Percentiles rank a stretch among this genome's conserved stretches.
Conservation (phyloP, 2,888 invertebrate genomes). For the Luperina nickerlii region DNA sequence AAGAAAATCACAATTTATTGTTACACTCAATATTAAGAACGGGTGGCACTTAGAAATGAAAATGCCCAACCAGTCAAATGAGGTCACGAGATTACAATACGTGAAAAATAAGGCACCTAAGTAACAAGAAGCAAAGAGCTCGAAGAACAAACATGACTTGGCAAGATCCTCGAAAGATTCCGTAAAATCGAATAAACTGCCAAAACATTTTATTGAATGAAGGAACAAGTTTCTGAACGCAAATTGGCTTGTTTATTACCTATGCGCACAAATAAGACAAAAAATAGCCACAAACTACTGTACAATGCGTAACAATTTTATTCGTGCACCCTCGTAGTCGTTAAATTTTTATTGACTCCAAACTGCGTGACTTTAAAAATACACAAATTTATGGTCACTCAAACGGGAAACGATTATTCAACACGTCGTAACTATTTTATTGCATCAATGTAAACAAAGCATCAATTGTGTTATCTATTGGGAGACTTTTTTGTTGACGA, state of each 20-base stretch:
- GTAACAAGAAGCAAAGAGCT: conserved; percentile 49
- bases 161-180: conserved; percentile 42
- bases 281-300: conserved; percentile 71
- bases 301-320: conserved; percentile 85
- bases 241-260: conserved; percentile 45
- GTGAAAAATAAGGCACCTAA: conserved; percentile 62
- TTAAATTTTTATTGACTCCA: conserved; percentile 89
- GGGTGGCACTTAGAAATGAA: too few relatives aligned
- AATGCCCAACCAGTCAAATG: conserved; percentile 66
- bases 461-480: conserved; percentile 82
- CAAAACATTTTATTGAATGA: conserved; percentile 38
- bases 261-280: conserved; percentile 63
- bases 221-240: conserved; percentile 43
- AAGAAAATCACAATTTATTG: too few relatives aligned
- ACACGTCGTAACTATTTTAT: conserved; percentile 90
- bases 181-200: conserved; percentile 33
- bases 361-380: conserved; percentile 89
- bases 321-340: conserved; percentile 86
- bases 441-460: conserved; percentile 87
- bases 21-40: too few relatives aligned
- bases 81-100: conserved; percentile 66
- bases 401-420: conserved; percentile 89
- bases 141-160: conserved; percentile 55
- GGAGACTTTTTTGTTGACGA: conserved; percentile 64
- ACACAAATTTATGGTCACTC: conserved; percentile 90